phyloP scores from a whole-genome alignment of 2,113 vertebrate genomes.

The Synodontis membranacea region DNA sequence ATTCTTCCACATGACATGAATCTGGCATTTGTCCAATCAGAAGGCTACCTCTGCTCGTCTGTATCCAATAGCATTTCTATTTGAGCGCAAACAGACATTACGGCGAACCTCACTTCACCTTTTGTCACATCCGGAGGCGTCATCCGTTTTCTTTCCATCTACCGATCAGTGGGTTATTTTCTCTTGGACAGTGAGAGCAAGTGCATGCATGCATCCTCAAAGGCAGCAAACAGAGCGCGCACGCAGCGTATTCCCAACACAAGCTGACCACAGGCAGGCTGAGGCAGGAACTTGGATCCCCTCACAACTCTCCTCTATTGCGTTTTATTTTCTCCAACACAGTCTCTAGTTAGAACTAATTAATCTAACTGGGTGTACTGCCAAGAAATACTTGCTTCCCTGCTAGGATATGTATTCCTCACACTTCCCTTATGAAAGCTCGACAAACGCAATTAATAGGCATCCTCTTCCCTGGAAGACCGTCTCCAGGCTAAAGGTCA shows the following conservation, averaged over 20 bases:
- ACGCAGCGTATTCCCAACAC: not conserved
- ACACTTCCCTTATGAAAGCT: not conserved
- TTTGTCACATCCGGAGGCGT: not conserved
- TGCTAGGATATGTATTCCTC: not conserved
- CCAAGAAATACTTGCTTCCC: not conserved
- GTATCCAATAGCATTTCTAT: not conserved
- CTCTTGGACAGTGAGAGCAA: not conserved
- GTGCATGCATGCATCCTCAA: not conserved
- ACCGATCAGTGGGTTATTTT: not conserved
- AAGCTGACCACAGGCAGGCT: not conserved
- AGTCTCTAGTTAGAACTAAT: slow-evolving; percentile 15
- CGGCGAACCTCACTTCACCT: not conserved
- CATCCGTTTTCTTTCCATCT: not conserved
- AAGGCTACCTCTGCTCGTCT: not conserved
- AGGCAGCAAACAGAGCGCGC: not conserved
- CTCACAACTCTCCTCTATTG: slow-evolving; percentile 1
- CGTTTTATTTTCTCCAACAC: not conserved
- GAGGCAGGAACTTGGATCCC: not conserved
- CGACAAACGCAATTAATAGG: not conserved
- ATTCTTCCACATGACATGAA: not conserved
- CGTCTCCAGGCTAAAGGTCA: slow-evolving; percentile 22
- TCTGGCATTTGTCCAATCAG: not conserved
- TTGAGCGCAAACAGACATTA: not conserved
- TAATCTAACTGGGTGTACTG: not conserved
- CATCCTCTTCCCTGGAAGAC: not conserved